Percentiles rank a stretch among this genome's conserved stretches.
These are phyloP conservation scores for Ataeniobius toweri DNA, from an alignment of 2,797 vertebrate species.

Conservation along the genomic window DNA sequence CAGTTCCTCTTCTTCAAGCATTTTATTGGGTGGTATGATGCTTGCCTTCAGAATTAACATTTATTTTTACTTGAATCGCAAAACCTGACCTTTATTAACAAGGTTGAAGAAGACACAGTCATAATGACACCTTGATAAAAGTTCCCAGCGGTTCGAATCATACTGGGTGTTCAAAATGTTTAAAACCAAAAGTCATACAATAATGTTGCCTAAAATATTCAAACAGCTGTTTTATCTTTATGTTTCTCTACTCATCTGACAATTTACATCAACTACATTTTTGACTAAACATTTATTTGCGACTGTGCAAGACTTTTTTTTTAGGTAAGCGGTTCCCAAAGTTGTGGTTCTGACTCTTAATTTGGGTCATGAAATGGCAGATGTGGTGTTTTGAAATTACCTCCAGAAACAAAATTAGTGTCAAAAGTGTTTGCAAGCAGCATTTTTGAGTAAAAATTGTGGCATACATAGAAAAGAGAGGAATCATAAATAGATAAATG, in stretches of 20 bases:
- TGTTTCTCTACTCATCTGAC: not conserved
- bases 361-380: not conserved
- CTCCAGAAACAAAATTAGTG: not conserved
- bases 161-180: not conserved
- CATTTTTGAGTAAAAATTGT: not conserved
- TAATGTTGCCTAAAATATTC: not conserved
- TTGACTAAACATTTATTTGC: not conserved
- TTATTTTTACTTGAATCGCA: not conserved
- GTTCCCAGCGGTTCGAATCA: not conserved
- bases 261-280: not conserved
- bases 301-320: not conserved
- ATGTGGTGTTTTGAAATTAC: not conserved
- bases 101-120: not conserved
- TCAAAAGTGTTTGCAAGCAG: not conserved
- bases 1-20: not conserved
- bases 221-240: not conserved
- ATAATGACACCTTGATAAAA: not conserved
- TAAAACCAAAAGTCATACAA: not conserved
- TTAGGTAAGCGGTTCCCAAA: not conserved
- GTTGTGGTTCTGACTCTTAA: not conserved
- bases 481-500: no score
- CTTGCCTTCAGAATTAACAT: not conserved
- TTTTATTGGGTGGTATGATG: not conserved
- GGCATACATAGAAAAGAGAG: not conserved
- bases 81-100: slow-evolving; percentile 3